Base-by-base conservation (phyloP, 2,113 vertebrate species). In the Apodemus speciosus region DNA sequence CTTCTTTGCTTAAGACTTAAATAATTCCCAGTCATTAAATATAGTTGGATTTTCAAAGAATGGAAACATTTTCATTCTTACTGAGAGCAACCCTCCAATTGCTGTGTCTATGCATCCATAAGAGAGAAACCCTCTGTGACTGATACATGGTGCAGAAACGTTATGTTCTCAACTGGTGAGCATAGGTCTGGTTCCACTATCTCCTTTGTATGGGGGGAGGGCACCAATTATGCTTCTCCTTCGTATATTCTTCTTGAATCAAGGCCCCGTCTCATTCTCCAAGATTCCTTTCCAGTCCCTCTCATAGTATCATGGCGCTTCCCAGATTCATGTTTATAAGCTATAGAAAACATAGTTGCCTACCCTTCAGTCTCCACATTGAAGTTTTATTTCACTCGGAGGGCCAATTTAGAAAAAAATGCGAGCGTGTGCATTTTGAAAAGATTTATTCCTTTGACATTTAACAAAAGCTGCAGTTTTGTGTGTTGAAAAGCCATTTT, bases 231-330 rank as follows among this genome's bases (percentile, higher is more conserved):
- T 66, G 64, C 53, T 60, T 88, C n/a, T 30, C 27, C 46, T 92
- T 95, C 84, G 92, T 93, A 71, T 53, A 85, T 91, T 86, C 38
- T 95, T 94, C 53, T 88, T 85, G 91, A 94, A 92, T 35, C 46
- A 35, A 83, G 25, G 25, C 35, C 49, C 56, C n/a, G 86, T 6
- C 35, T 92, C 25, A 23, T 91, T 13, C 32, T 62, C 23, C 23
- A 85, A 53, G 64, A 25, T 93, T 43, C 87, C 27, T 93, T 95
- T 76, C 27, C 21, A 77, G 35, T 85, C 35, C 27, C 23, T 58
- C 20, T 94, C 62, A 87, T 46, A 69, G 51, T 88, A 62, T 38
- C 89, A 49, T 69, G 25, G 20, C 88, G 60, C n/a, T 94, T 85
- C 83, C 23, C 27, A 94, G 64, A 91, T 16, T 89, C 64, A 69